A percentile compares a stretch with the other conserved stretches of the same genome.
These are phyloP conservation scores for Gisinianus flammeolus DNA, from an alignment of 2,888 invertebrate genomes.

Conservation along the genomic window DNA sequence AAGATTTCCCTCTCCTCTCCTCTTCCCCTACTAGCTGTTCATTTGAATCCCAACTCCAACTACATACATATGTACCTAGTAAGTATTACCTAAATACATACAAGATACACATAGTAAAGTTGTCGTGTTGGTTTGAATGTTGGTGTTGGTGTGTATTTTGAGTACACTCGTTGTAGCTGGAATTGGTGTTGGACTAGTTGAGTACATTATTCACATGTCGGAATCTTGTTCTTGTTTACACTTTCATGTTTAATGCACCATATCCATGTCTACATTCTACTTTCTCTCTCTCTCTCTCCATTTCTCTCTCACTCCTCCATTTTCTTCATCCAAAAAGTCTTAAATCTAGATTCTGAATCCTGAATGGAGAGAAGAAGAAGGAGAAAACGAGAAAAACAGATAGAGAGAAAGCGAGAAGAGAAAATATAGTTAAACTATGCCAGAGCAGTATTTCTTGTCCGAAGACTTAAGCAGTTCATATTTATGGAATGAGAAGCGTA, in stretches of 20 bases:
- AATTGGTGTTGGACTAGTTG: background rate
- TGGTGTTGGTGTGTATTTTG: too few species aligned
- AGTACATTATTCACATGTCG: background rate
- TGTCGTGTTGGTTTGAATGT: too few species aligned
- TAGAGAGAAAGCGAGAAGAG: too few species aligned
- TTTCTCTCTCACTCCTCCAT: background rate
- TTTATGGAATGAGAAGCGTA: conserved; percentile 11
- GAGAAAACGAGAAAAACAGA: background rate
- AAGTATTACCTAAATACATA: too few species aligned
- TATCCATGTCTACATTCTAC: conserved; percentile 5
- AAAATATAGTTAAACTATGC: background rate
- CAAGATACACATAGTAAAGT: too few species aligned
- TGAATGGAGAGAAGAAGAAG: background rate
- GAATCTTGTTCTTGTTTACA: background rate
- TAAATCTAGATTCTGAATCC: background rate
- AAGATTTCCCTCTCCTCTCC: background rate
- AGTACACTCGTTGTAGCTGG: too few species aligned
- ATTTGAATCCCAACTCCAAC: too few species aligned
- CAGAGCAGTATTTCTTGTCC: background rate
- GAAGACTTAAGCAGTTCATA: conserved; percentile 7
- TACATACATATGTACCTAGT: too few species aligned
- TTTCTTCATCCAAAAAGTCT: background rate
- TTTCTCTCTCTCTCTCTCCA: conserved; percentile 14
- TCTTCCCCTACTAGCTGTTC: too few species aligned
- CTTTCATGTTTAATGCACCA: conserved; percentile 10